Evolutionary conservation across 2,113 vertebrate species (phyloP).

Genomic region (Patagioenas fasciata): DNA sequence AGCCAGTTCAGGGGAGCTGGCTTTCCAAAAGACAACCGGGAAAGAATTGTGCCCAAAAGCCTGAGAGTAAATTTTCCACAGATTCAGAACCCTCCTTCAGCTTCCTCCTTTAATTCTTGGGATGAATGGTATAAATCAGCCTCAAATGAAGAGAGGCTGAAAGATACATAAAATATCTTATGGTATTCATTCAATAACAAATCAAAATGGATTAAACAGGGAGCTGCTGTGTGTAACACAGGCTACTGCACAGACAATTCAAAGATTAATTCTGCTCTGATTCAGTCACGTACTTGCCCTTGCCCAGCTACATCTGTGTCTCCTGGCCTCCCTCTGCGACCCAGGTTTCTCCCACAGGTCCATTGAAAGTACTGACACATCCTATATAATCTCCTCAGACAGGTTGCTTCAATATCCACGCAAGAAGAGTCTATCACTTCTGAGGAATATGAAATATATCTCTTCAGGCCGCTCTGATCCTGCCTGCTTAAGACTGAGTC

Average conservation of each 20-base stretch:
- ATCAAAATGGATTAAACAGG: neutral
- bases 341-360: neutral
- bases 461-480: neutral
- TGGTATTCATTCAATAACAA: neutral
- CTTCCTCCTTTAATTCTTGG: neutral
- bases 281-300: neutral
- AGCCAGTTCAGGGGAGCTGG: neutral
- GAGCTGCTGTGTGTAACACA: neutral
- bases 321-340: neutral
- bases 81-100: neutral
- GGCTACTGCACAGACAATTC: neutral
- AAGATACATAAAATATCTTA: neutral
- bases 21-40: neutral
- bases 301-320: neutral
- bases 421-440: neutral
- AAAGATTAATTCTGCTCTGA: neutral
- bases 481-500: neutral
- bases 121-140: neutral
- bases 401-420: neutral
- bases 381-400: fast-evolving
- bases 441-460: neutral
- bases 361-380: neutral
- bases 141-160: neutral
- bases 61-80: neutral
- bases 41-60: neutral